phyloP scores from a whole-genome alignment of 1,140 invertebrate genomes.

The Vanessa atalanta region DNA sequence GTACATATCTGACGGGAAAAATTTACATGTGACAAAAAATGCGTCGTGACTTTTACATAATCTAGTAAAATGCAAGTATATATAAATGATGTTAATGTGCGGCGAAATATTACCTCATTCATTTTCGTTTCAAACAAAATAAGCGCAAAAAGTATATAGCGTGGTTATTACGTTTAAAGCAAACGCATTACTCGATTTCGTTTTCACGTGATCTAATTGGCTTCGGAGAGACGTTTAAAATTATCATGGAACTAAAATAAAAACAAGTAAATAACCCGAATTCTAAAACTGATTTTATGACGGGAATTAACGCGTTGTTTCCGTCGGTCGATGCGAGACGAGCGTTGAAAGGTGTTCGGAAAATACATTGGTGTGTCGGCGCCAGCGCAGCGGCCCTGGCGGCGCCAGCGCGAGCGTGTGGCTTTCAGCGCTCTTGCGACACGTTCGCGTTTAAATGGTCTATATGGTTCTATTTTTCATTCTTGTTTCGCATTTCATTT shows the following conservation, averaged over 20 bases:
- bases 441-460: constrained; percentile 44
- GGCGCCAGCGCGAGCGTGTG: constrained; percentile 46
- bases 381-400: constrained; percentile 45
- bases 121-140: constrained; percentile 10
- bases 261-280: constrained; percentile 81
- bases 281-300: constrained; percentile 81
- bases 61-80: not conserved
- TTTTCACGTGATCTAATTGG: constrained; percentile 78
- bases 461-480: constrained; percentile 17
- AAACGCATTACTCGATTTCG: constrained; percentile 51
- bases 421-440: constrained; percentile 51
- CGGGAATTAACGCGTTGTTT: constrained; percentile 81
- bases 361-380: constrained; percentile 71
- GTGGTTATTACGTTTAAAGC: constrained; percentile 34
- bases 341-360: constrained; percentile 77
- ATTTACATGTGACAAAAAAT: too few relatives aligned
- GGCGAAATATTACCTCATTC: constrained; percentile 5
- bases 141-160: constrained; percentile 19
- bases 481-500: not conserved
- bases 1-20: too few relatives aligned
- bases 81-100: not conserved
- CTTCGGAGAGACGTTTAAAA: constrained; percentile 75
- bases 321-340: constrained; percentile 77
- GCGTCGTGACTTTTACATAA: not conserved
- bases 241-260: constrained; percentile 79